Evolutionary conservation across 2,113 vertebrate species (phyloP), one percentile per base, ranked within the genome.

Genomic region (Dicaeum eximium): DNA sequence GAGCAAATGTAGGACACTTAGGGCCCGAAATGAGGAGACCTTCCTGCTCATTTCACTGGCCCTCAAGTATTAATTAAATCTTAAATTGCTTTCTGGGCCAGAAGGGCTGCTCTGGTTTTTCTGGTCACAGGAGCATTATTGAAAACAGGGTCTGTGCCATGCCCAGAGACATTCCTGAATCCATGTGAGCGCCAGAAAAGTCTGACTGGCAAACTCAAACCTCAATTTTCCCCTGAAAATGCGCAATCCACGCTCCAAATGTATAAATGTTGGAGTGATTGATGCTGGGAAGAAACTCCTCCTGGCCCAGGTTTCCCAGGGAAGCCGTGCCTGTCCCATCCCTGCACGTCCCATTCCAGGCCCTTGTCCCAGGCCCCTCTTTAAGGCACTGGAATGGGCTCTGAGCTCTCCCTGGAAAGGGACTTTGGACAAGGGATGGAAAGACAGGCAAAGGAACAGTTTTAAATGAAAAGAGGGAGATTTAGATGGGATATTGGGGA

Each of bases 21-120:
- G 44, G 30, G 74, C 27, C 47, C 7, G 42, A 28, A 73, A 81
- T 13, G 19, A 94, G 18, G 54, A 90, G 90, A 40, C 72, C 78
- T 91, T 35, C 14, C 38, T 40, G 13, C 27, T 92, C 25, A 4
- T 58, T 54, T 58, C 73, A 60, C 44, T 7, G 73, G 77, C 84
- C 81, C 78, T 78, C 93, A 81, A 91, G 90, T 78, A 22, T 92
- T 94, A 96, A 94, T 95, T 94, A 91, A 91, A 92, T 54, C 53
- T 84, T n/a, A 42, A 94, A 94, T 81, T 92, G 57, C 73, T 91
- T 92, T 92, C 67, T 74, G 53, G 85, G 84, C 84, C 84, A 91
- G 87, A 92, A 87, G 6, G 57, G 62, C 38, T 62, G 80, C 54
- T 83, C 91, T 70, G 16, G 20, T 81, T 95, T 91, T 78, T 35